Base-by-base conservation (phyloP, 2,888 invertebrate species). In the Lordiphosa fenestrarum region DNA sequence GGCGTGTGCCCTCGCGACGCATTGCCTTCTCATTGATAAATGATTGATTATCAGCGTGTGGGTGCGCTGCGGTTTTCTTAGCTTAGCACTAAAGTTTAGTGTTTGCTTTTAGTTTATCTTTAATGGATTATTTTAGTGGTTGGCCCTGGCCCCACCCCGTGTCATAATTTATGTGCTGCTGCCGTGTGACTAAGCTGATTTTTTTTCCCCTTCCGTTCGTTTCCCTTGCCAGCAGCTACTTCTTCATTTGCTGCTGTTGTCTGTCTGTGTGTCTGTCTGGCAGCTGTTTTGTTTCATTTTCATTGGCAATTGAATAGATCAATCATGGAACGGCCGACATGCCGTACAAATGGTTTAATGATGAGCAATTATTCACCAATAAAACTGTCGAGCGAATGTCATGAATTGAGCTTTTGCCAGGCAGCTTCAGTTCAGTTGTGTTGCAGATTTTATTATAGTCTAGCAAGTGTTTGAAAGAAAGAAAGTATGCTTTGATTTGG, bases 101-200 rank as follows among this genome's bases (percentile, higher is more conserved):
- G 77, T 78, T 81, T 81, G 77, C 78, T 70, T 81, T 78, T 72
- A 81, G 77, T 78, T 78, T 81, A 78, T 81, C 77, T 78, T 78
- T 78, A 78, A 78, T 78, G 77, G 77, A 78, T 78, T 78, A 78
- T 81, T 77, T 78, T 81, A 81, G 77, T 72, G 81, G 77, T 77
- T 69, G 73, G 61, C 63, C 54, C 58, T 55, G 53, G 63, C 60
- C 67, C 65, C 57, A 48, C 42, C 42, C 57, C 68, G 55, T 55
- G 40, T 59, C 58, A 76, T 71, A 64, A 71, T 73, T 71, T 69
- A 66, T 65, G 53, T 66, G 48, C 33, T 52, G 25, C 46, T 42
- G 56, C 57, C 53, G 46, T 54, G 55, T 64, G 75, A 56, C 63
- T 62, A 76, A 68, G 76, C 65, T 73, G 57, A 58, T 52, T 58